phyloP scores from a whole-genome alignment of 30 jellyfish, hydroid and myxozoan genomes.

The Nemopilema nomurai region DNA sequence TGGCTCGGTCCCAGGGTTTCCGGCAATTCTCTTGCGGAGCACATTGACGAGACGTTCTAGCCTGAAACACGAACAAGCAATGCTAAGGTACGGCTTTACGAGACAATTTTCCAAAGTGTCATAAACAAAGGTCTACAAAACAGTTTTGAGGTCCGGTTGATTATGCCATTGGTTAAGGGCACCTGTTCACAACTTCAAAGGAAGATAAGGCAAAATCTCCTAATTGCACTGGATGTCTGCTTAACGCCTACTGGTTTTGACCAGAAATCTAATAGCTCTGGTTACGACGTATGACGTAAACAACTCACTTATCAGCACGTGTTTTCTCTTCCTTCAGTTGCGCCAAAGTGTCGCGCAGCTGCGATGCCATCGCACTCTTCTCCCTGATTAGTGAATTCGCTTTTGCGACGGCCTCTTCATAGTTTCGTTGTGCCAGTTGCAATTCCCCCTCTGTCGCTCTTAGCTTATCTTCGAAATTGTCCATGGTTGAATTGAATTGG shows the following conservation, averaged over 20 bases:
- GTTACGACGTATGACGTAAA: not conserved
- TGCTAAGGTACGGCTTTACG: not conserved
- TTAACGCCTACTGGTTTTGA: too few relatives aligned
- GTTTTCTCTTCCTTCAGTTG: conserved; percentile 70
- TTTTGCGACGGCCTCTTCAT: conserved; percentile 86
- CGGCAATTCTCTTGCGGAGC: conserved; percentile 68
- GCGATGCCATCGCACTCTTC: conserved; percentile 78
- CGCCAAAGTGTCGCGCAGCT: conserved; percentile 65
- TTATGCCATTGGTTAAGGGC: too few relatives aligned
- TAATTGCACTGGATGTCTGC: too few relatives aligned
- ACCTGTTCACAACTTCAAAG: too few relatives aligned
- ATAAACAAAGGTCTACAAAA: too few relatives aligned
- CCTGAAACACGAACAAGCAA: conserved; percentile 21
- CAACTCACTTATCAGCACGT: conserved; percentile 74
- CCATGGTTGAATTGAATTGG: conserved; percentile 90
- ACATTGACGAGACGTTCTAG: conserved; percentile 83
- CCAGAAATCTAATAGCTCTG: not conserved
- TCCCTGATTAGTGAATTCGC: conserved; percentile 68
- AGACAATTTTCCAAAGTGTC: too few relatives aligned
- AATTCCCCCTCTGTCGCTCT: conserved; percentile 78
- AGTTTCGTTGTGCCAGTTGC: conserved; percentile 61
- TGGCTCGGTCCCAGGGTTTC: not conserved
- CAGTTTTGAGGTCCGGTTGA: conserved; percentile 2
- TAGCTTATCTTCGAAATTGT: conserved; percentile 77
- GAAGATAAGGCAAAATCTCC: too few relatives aligned